Evolutionary conservation across 2,888 invertebrate species (phyloP), one percentile per base, ranked within the genome.

Genomic region (Pollenia labialis): DNA sequence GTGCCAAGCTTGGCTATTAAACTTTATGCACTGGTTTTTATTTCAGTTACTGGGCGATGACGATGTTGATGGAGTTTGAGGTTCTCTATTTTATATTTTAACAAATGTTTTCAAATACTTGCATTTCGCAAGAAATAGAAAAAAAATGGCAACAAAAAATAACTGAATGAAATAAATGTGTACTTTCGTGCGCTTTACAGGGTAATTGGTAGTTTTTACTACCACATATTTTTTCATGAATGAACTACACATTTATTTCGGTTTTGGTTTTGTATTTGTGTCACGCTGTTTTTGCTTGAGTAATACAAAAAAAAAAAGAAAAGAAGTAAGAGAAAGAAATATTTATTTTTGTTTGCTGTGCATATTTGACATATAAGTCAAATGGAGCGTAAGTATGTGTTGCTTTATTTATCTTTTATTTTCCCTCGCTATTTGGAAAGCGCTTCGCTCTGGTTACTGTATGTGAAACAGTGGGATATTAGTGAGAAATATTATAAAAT

Each of bases 361-460:
- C 42, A 76, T 80, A 80, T 83, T 76, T 86, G 86, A 81, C 86
- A 85, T 79, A 82, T 74, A 85, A 84, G 84, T 87, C 87, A 77
- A 87, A 87, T 87, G 81, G 79, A 87, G 87, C 85, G 54, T 87
- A 77, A 84, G 68, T 75, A 77, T 85, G 72, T 84, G 75, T 69
- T 81, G 40, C 72, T 81, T 71, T 79, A 85, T 85, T 72, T 77
- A 77, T 81, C 68, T 79, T 74, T 86, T 68, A 74, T 66, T 60
- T 69, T 48, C 40, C 44, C 46, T 69, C 32, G 54, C 54, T 54
- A 14, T 68, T 64, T 46, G 69, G 18, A 12, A 69, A 60, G 52
- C 10, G 76, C 14, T 68, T 12, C 76, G 81, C 69, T 81, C 80
- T 82, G 75, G 75, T 75, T 74, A 46, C 50, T 69, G 2, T 16